These are phyloP conservation scores for Meiosimyza platycephala DNA, from an alignment of 2,888 invertebrate species.

Conservation along the genomic window DNA sequence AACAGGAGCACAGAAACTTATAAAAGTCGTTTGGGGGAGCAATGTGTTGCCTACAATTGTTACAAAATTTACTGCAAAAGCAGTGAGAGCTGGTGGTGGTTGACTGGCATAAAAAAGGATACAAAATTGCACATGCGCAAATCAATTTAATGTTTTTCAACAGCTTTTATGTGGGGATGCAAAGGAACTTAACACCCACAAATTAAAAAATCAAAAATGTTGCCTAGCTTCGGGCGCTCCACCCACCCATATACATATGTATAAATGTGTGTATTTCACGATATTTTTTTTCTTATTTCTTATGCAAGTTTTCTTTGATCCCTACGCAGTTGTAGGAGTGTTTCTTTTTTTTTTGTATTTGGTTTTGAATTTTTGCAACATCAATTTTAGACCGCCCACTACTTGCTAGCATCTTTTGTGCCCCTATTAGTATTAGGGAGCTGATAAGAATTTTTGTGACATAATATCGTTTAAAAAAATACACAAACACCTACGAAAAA, in stretches of 20 bases:
- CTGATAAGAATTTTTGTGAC: slow-evolving; percentile 63
- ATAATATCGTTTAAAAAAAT: slow-evolving; percentile 1
- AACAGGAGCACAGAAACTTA: slow-evolving; percentile 55
- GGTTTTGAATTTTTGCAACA: background rate
- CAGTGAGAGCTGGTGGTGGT: too few relatives aligned
- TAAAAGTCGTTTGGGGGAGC: background rate
- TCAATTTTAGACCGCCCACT: slow-evolving; percentile 43
- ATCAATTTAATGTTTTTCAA: background rate
- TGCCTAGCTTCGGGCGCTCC: background rate
- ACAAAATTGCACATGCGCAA: slow-evolving; percentile 10
- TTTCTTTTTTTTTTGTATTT: background rate
- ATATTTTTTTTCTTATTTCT: too few relatives aligned
- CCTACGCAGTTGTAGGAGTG: too few relatives aligned
- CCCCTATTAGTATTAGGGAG: slow-evolving; percentile 64
- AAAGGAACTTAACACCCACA: too few relatives aligned
- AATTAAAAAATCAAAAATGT: background rate
- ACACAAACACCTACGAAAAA: background rate
- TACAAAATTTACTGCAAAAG: background rate
- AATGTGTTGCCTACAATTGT: background rate
- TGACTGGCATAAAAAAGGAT: background rate
- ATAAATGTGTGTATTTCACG: too few relatives aligned
- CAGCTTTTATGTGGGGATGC: too few relatives aligned
- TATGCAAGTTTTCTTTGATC: too few relatives aligned
- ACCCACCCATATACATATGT: too few relatives aligned
- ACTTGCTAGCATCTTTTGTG: slow-evolving; percentile 59